Evolutionary conservation across 23 tunicate species (phyloP).

Genomic region (Oikopleura dioica): DNA sequence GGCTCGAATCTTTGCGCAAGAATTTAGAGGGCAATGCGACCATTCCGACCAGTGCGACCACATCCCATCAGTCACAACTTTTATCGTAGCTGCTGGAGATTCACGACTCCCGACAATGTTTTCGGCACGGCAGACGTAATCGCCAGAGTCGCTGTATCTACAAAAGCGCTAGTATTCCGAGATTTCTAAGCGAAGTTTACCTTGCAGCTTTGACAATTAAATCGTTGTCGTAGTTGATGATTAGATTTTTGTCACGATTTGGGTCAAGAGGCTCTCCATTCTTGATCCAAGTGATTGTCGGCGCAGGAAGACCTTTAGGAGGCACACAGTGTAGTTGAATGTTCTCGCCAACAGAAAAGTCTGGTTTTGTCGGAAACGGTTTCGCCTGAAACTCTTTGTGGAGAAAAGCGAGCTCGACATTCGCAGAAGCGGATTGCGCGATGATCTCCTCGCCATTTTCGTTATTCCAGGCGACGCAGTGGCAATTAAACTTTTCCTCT

Average conservation of each 20-base stretch:
- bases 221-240: background rate
- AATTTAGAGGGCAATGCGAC: background rate
- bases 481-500: background rate
- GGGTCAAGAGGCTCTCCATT: background rate
- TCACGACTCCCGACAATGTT: background rate
- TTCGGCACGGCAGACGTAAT: background rate
- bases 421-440: background rate
- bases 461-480: background rate
- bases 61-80: background rate
- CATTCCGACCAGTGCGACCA: background rate
- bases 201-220: background rate
- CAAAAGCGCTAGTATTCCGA: too few species aligned
- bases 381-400: background rate
- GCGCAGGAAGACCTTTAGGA: background rate
- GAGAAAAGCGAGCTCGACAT: background rate
- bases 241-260: background rate
- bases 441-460: background rate
- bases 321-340: background rate
- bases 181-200: too few species aligned
- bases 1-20: background rate
- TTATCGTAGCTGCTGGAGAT: background rate
- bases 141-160: too few species aligned
- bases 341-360: background rate
- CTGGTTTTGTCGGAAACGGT: background rate
- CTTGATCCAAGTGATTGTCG: background rate